phyloP scores from a whole-genome alignment of 2,797 vertebrate genomes.

The Nyctalus aviator region DNA sequence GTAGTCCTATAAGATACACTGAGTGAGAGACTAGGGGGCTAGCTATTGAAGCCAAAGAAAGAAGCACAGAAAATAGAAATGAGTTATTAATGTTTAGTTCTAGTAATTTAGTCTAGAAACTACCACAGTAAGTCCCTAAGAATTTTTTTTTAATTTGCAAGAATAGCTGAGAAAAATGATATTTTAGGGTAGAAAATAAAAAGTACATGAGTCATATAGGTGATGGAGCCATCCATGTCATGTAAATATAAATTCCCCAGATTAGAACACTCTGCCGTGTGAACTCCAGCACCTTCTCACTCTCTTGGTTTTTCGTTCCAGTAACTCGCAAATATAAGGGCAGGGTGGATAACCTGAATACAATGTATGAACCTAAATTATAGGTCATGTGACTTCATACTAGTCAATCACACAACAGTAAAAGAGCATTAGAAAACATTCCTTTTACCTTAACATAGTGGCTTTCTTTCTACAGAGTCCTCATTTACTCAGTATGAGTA shows the following conservation, averaged over 20 bases:
- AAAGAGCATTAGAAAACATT: not conserved
- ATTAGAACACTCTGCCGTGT: too few species aligned
- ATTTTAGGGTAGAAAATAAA: not conserved
- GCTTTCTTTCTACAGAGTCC: not conserved
- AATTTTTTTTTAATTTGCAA: not conserved
- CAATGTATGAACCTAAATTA: not conserved
- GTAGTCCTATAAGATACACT: not conserved
- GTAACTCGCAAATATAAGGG: not conserved
- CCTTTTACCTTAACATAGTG: not conserved
- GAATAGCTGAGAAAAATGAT: not conserved
- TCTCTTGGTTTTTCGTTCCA: not conserved
- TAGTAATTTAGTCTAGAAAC: not conserved
- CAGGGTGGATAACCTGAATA: fast-evolving
- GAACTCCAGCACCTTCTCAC: fast-evolving
- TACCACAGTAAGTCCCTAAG: not conserved
- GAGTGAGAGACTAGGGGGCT: not conserved
- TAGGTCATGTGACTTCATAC: not conserved
- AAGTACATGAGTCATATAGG: fast-evolving
- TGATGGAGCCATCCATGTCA: not conserved
- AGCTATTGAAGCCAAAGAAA: not conserved
- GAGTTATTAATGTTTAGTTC: not conserved
- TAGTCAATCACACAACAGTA: not conserved
- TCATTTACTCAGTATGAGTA: not conserved
- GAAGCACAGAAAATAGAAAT: not conserved
- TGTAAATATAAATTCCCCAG: not conserved